Percentiles rank a stretch among this genome's conserved stretches.
phyloP scores from a whole-genome alignment of 2,888 invertebrate species.

The Aelia acuminata region DNA sequence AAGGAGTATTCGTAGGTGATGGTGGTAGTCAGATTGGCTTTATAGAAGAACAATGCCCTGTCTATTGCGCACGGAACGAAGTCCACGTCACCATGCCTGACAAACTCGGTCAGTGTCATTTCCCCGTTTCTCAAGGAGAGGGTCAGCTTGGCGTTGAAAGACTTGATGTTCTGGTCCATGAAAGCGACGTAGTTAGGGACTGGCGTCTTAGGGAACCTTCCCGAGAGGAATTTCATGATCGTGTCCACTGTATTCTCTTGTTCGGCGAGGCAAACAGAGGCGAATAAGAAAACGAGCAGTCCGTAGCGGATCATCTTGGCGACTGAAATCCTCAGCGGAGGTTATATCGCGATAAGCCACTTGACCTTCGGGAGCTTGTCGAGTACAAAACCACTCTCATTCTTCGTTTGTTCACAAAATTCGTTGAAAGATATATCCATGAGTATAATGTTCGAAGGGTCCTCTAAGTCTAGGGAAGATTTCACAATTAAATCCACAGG shows the following conservation, averaged over 20 bases:
- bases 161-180: background rate
- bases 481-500: too few relatives aligned
- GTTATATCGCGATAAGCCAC: background rate
- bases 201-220: background rate
- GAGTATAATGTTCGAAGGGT: too few relatives aligned
- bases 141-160: background rate
- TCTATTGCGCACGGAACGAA: background rate
- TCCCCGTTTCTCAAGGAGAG: background rate
- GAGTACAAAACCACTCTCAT: background rate
- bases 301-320: background rate
- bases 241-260: conserved; percentile 13
- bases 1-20: background rate
- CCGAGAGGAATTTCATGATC: background rate
- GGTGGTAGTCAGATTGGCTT: background rate
- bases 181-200: background rate
- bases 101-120: background rate
- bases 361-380: background rate
- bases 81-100: background rate
- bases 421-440: too few relatives aligned
- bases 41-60: background rate
- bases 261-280: background rate
- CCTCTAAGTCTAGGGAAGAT: too few relatives aligned
- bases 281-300: background rate
- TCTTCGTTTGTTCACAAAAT: too few relatives aligned
- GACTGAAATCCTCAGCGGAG: background rate